Conservation (phyloP, 2,797 vertebrate genomes). For the Diplodus puntazzo region DNA sequence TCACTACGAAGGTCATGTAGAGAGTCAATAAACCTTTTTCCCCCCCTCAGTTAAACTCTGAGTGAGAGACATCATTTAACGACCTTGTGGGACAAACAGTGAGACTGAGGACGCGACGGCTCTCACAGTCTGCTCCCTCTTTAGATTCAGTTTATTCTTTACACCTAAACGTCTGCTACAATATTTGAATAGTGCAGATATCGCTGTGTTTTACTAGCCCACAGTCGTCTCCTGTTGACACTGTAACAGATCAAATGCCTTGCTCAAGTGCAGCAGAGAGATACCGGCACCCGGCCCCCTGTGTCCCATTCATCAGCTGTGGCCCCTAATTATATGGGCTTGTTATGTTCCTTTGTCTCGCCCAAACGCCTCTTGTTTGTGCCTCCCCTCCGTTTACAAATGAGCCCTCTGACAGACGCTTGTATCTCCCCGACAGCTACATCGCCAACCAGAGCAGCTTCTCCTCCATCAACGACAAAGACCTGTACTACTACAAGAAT, state of each 20-base stretch:
- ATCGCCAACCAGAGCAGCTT: conserved; percentile 94
- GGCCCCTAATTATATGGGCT: conserved; percentile 32
- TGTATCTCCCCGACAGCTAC: conserved; percentile 87
- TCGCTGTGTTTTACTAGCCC: conserved; percentile 29
- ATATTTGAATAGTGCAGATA: conserved; percentile 30
- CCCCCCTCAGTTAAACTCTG: background rate
- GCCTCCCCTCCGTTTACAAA: conserved; percentile 52
- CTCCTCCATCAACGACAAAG: conserved; percentile 94
- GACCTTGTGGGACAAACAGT: conserved; percentile 23
- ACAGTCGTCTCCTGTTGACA: conserved; percentile 40
- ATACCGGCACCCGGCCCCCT: background rate
- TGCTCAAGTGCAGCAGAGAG: conserved; percentile 37
- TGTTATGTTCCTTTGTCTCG: conserved; percentile 44
- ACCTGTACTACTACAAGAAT: conserved; percentile 92
- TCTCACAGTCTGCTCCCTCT: conserved; percentile 10
- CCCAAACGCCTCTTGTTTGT: conserved; percentile 43
- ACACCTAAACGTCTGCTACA: conserved; percentile 15
- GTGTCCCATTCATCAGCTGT: conserved; percentile 22
- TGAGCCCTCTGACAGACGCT: conserved; percentile 62
- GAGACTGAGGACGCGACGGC: conserved; percentile 8
- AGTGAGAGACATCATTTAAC: conserved; percentile 22
- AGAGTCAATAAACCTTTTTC: conserved; percentile 26
- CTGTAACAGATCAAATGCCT: conserved; percentile 42
- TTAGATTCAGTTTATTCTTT: conserved; percentile 8
- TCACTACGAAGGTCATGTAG: background rate